Base-by-base conservation (phyloP, 2,888 invertebrate species). In the Lasioglossum vierecki region DNA sequence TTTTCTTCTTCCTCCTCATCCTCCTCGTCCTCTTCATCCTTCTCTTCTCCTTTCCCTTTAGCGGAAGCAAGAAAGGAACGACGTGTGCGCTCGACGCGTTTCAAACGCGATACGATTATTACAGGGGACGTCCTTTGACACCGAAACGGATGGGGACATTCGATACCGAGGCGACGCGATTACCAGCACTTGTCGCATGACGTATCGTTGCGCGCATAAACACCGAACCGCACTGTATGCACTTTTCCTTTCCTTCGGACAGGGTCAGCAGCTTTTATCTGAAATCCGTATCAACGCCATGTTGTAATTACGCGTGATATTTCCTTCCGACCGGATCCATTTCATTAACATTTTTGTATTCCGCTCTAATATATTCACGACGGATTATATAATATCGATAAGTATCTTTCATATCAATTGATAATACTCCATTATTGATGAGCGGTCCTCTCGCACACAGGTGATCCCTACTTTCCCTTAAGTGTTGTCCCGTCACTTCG, bases 21-120 rank as follows among this genome's bases (percentile, higher is more conserved):
- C n/a, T 15, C 35, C 8, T 35, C 35, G 2, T 35, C 35, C 15
- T 66, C 18, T 4, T 68, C 35, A 0, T 22, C 22, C 9, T 39
- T 18, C 22, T 22, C 39, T 22, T 68, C 68, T 22, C 68, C 68
- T 39, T 68, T 35, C 39, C 68, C 63, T 73, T 39, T 79, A 72
- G 57, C 75, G 39, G 26, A 0, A 44, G 53, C 39, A 39, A 68
- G 68, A 35, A 46, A 46, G 66, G 68, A 39, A 41, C 76, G 71
- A 39, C 60, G 75, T 53, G 70, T 35, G 84, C 15, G 79, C 68
- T 39, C 68, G 73, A 77, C 44, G 85, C 80, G 49, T 80, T 77
- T 68, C 76, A 53, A 76, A 70, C 73, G 80, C 84, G 80, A 76
- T 60, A 46, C 71, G 75, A 79, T 83, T 79, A 84, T 79, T 73